These are phyloP conservation scores for Eleginops maclovinus DNA, from an alignment of 2,113 vertebrate species.

Conservation along the genomic window DNA sequence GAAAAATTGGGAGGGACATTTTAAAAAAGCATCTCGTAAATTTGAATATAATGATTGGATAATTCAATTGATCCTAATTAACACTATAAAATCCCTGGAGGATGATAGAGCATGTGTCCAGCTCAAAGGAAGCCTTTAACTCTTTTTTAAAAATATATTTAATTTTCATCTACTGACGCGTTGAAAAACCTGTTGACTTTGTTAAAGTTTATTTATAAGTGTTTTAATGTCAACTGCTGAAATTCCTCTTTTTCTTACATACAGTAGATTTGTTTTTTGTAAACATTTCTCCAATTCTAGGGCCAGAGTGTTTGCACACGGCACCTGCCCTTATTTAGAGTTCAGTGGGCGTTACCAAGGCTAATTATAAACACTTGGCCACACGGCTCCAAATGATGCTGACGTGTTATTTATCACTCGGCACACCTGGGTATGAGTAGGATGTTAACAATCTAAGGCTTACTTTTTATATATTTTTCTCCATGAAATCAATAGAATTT, in stretches of 20 bases:
- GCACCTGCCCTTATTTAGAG: neutral
- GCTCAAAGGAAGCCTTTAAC: neutral
- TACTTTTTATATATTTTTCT: too few relatives aligned
- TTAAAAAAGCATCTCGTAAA: neutral
- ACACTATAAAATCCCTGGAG: neutral
- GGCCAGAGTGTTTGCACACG: too few relatives aligned
- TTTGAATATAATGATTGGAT: neutral
- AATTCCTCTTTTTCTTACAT: neutral
- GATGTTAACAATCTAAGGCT: too few relatives aligned
- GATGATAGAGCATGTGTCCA: neutral
- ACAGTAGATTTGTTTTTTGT: too few relatives aligned
- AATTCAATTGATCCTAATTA: neutral
- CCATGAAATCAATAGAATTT: too few relatives aligned
- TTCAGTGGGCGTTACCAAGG: neutral
- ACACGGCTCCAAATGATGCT: neutral
- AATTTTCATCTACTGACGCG: neutral
- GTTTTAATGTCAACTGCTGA: neutral
- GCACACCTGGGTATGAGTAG: neutral
- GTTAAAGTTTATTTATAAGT: neutral
- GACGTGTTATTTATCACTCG: neutral
- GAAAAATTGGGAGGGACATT: neutral
- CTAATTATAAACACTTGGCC: neutral
- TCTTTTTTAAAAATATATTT: neutral
- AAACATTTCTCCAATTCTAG: too few relatives aligned
- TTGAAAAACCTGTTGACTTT: neutral